Evolutionary conservation across 2,888 invertebrate species (phyloP).

Genomic region (Arctia plantaginis): DNA sequence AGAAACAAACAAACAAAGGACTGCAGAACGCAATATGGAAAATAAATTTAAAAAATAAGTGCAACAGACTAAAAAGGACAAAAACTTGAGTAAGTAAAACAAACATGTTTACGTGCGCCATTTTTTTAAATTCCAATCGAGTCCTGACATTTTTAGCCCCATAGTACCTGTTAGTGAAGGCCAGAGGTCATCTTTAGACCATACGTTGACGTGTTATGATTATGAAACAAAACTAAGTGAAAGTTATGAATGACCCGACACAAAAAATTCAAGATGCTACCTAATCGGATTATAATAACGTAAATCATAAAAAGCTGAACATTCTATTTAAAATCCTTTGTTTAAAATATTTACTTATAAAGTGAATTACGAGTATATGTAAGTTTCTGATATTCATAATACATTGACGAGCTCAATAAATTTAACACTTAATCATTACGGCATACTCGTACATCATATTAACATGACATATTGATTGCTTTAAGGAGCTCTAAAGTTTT

Average conservation of each 20-base stretch:
- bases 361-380: neutral
- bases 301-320: conserved; percentile 30
- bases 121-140: neutral
- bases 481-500: neutral
- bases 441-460: neutral
- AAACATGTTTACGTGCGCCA: no score
- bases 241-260: conserved; percentile 63
- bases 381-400: neutral
- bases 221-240: conserved; percentile 65
- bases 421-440: neutral
- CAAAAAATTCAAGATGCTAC: conserved; percentile 53
- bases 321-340: conserved; percentile 46
- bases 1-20: no score
- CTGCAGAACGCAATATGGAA: no score
- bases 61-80: neutral
- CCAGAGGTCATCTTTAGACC: conserved; percentile 45
- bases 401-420: neutral
- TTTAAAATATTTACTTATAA: conserved; percentile 7
- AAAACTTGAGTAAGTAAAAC: neutral
- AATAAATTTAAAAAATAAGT: neutral
- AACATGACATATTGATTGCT: neutral
- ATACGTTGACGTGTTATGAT: conserved; percentile 55
- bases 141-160: conserved; percentile 35
- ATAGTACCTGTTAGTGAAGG: conserved; percentile 53
- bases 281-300: conserved; percentile 70